These are phyloP conservation scores for Streblospio benedicti DNA, from an alignment of 1,140 invertebrate species.

Conservation along the genomic window DNA sequence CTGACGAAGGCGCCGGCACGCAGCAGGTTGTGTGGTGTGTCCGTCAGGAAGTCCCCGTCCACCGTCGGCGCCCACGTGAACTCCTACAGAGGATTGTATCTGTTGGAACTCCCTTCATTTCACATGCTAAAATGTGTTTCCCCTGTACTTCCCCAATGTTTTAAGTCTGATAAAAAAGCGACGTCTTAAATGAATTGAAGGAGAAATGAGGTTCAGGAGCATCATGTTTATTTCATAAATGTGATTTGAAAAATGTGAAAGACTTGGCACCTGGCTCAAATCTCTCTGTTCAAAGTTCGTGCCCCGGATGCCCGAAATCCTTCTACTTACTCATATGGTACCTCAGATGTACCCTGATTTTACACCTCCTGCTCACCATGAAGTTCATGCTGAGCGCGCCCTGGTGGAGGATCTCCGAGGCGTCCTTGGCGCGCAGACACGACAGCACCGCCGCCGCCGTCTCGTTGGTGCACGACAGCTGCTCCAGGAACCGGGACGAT, in stretches of 20 bases:
- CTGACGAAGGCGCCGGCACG: neutral
- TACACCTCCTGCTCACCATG: no score
- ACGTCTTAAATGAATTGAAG: no score
- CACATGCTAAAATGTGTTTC: neutral
- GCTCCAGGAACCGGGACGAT: neutral
- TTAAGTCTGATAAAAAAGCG: neutral
- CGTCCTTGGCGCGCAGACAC: neutral
- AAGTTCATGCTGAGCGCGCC: no score
- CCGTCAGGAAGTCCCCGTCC: slow-evolving; percentile 11
- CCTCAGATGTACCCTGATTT: no score
- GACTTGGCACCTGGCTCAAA: no score
- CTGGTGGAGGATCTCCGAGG: neutral
- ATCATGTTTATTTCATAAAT: no score
- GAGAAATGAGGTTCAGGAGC: no score
- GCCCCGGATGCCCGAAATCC: no score
- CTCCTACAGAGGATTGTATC: no score
- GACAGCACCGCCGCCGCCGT: neutral
- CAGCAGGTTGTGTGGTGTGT: slow-evolving; percentile 12
- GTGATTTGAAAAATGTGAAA: no score
- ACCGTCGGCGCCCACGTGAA: slow-evolving; percentile 14
- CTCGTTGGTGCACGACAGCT: neutral
- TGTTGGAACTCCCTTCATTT: neutral
- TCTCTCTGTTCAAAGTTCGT: no score
- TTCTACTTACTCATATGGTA: no score
- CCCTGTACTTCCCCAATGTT: neutral